Evolutionary conservation across 2,113 vertebrate genomes (phyloP).

Genomic region (Gallinago jamesoni): DNA sequence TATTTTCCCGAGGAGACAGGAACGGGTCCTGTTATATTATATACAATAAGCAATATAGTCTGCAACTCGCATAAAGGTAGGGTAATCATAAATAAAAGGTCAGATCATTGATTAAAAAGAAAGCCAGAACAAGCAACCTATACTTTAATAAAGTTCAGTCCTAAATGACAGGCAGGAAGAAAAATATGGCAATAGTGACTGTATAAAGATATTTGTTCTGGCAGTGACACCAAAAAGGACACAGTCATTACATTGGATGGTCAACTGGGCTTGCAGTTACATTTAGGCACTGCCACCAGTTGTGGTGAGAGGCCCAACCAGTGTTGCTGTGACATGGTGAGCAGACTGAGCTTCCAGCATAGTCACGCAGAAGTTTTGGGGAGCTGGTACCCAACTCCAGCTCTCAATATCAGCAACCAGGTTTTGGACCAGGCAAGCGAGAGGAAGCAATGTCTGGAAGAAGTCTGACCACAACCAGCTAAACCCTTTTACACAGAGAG

Average conservation of each 20-base stretch:
- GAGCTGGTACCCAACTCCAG: neutral
- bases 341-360: fast-evolving
- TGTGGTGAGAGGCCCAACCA: neutral
- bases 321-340: neutral
- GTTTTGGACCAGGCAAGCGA: neutral
- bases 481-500: neutral
- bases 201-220: neutral
- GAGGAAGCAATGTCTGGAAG: neutral
- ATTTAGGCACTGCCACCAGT: neutral
- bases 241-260: fast-evolving
- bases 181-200: neutral
- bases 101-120: neutral
- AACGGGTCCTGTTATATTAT: neutral
- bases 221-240: neutral
- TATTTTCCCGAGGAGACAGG: neutral
- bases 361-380: neutral
- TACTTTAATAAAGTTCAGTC: neutral
- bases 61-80: neutral
- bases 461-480: neutral
- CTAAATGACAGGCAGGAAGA: neutral
- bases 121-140: neutral
- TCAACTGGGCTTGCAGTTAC: neutral
- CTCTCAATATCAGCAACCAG: neutral
- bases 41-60: neutral
- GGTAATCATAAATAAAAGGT: neutral